Conservation (phyloP, 1,140 invertebrate species). For the Achatina immaculata region DNA sequence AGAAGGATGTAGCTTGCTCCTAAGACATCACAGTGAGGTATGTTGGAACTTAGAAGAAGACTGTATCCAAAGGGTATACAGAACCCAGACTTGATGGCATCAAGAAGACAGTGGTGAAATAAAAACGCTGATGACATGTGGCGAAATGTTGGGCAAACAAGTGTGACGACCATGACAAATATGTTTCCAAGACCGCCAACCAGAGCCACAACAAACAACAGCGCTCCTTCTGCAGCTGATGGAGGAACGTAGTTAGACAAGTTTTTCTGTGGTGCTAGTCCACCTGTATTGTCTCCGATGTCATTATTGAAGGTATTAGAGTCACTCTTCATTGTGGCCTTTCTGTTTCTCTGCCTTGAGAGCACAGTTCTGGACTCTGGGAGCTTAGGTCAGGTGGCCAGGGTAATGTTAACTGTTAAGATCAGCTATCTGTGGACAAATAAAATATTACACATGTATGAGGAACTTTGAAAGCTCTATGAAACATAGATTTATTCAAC, state of each 20-base stretch:
- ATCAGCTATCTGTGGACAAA: background rate
- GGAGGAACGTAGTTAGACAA: slow-evolving; percentile 14
- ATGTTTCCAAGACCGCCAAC: slow-evolving; percentile 87
- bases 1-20: slow-evolving; percentile 90
- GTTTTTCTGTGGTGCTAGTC: slow-evolving; percentile 12
- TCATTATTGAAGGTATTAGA: slow-evolving; percentile 3
- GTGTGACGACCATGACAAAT: slow-evolving; percentile 83
- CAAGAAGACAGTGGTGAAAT: slow-evolving; percentile 64
- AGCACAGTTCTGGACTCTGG: background rate
- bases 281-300: background rate
- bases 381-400: background rate
- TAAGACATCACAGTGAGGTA: slow-evolving; percentile 88
- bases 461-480: too few species aligned
- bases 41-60: slow-evolving; percentile 85
- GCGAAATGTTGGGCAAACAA: slow-evolving; percentile 55
- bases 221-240: slow-evolving; percentile 77
- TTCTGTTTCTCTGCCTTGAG: background rate
- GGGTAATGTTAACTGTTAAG: background rate
- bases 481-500: too few species aligned
- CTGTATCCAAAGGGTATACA: slow-evolving; percentile 75
- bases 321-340: slow-evolving; percentile 22
- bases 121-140: slow-evolving; percentile 62
- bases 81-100: slow-evolving; percentile 58
- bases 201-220: slow-evolving; percentile 83
- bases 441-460: background rate